A percentile compares a stretch with the other conserved stretches of the same genome.
These are phyloP conservation scores for Megaustenia siamemsis DNA, from an alignment of 2,888 invertebrate species.

Conservation along the genomic window DNA sequence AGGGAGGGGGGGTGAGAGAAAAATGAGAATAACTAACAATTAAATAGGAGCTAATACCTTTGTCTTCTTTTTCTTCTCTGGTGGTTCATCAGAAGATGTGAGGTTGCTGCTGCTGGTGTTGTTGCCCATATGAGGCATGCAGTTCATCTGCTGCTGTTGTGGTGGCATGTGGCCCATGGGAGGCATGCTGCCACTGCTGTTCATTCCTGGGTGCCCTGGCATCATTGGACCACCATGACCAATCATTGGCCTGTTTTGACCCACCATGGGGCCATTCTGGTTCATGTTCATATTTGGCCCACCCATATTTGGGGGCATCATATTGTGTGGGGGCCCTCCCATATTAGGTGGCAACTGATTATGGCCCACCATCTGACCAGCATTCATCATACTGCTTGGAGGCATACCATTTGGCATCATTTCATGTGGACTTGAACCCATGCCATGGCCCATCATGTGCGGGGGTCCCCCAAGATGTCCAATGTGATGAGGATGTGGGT, in stretches of 20 bases:
- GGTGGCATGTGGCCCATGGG: slow-evolving; percentile 49
- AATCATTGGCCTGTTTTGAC: slow-evolving; percentile 54
- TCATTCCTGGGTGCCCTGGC: slow-evolving; percentile 51
- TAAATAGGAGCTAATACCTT: slow-evolving; percentile 26
- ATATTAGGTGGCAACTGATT: slow-evolving; percentile 45
- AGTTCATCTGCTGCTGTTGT: slow-evolving; percentile 48
- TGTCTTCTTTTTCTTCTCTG: slow-evolving; percentile 74
- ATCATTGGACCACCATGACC: slow-evolving; percentile 62
- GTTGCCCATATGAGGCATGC: slow-evolving; percentile 44
- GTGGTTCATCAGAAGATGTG: slow-evolving; percentile 62
- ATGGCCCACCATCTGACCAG: slow-evolving; percentile 57
- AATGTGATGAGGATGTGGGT: slow-evolving; percentile 53
- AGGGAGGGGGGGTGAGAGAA: neutral
- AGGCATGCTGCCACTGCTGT: slow-evolving; percentile 41
- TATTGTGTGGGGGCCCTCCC: slow-evolving; percentile 33
- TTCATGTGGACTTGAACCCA: slow-evolving; percentile 49
- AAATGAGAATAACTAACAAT: neutral
- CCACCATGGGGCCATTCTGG: slow-evolving; percentile 63
- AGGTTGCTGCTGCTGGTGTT: slow-evolving; percentile 46
- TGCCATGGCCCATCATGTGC: slow-evolving; percentile 52
- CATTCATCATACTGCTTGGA: slow-evolving; percentile 57
- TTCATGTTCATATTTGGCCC: slow-evolving; percentile 53
- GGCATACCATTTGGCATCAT: slow-evolving; percentile 60
- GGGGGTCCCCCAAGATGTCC: slow-evolving; percentile 49
- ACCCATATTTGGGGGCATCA: slow-evolving; percentile 53